Evolutionary conservation across 2,888 invertebrate genomes (phyloP).

Genomic region (Drosophila infuscata): DNA sequence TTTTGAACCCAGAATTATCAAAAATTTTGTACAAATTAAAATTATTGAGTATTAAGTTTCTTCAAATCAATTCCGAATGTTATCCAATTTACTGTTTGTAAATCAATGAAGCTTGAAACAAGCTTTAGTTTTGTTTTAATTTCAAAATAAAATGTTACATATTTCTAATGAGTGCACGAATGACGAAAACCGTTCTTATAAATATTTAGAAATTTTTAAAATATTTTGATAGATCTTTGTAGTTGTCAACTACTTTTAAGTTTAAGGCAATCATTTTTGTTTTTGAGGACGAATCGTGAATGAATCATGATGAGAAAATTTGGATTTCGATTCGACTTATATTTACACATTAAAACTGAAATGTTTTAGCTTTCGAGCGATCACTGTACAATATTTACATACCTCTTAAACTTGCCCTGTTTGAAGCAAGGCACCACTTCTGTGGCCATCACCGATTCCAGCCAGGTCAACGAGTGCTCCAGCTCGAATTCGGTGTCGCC

Average conservation of each 20-base stretch:
- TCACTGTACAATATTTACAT: neutral
- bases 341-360: too few relatives aligned
- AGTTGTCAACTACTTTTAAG: neutral
- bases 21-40: neutral
- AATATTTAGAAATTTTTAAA: neutral
- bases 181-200: neutral
- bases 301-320: neutral
- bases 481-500: slow-evolving; percentile 83
- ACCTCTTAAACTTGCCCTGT: slow-evolving; percentile 85
- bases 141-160: too few relatives aligned
- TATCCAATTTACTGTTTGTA: neutral
- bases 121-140: neutral
- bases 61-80: neutral
- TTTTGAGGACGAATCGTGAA: neutral
- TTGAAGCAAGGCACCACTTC: slow-evolving; percentile 86
- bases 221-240: neutral
- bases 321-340: neutral
- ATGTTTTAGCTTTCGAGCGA: too few relatives aligned
- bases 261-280: neutral
- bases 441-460: slow-evolving; percentile 88
- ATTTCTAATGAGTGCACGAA: too few relatives aligned
- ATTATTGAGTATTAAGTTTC: neutral
- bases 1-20: neutral
- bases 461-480: slow-evolving; percentile 86
- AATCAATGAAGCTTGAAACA: neutral